Evolutionary conservation across 2,113 vertebrate genomes (phyloP), one percentile per base, ranked within the genome.

Genomic region (Dicerorhinus sumatrensis): DNA sequence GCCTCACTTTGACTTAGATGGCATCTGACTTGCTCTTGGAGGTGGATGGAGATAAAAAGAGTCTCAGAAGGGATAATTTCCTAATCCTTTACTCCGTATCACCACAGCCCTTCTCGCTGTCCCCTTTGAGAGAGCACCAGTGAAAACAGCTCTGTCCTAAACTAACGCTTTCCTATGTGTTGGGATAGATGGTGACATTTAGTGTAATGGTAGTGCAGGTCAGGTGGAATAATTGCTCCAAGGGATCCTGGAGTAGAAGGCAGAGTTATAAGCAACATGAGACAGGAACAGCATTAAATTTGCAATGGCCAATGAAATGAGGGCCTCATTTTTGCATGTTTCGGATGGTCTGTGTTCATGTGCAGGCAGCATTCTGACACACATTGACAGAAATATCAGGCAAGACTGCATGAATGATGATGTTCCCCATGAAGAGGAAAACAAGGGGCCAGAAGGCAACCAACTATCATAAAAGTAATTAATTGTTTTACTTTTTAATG

Each of bases 221-320:
- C 96, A 96, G 97, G 92, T 86, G 94, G 97, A 97, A 98, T 98
- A 98, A 97, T 96, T 97, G 97, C 97, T 98, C 96, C 97, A 98
- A 98, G 98, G 75, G 96, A 97, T 97, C 83, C 87, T 97, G 96
- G 95, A 97, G 84, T 51, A 86, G 21, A 94, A 92, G 90, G 70
- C 96, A 97, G 87, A 83, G n/a, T 88, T 87, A 89, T 92, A 97
- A 94, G 94, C 91, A 96, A 96, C 91, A 56, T 84, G 86, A 95
- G 18, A 70, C 54, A 91, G 88, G 77, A 97, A 92, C 6, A 79
- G n/a, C 6, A 8, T 36, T 80, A 81, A 92, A 39, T 92, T 94
- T 91, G 63, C 80, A 95, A 27, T 51, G 93, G 58, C 60, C 97
- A 93, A 67, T 92, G 58, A 94, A 96, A 97, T 84, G 2, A 93